phyloP scores from a whole-genome alignment of 2,113 vertebrate species.

The Asarcornis scutulata region DNA sequence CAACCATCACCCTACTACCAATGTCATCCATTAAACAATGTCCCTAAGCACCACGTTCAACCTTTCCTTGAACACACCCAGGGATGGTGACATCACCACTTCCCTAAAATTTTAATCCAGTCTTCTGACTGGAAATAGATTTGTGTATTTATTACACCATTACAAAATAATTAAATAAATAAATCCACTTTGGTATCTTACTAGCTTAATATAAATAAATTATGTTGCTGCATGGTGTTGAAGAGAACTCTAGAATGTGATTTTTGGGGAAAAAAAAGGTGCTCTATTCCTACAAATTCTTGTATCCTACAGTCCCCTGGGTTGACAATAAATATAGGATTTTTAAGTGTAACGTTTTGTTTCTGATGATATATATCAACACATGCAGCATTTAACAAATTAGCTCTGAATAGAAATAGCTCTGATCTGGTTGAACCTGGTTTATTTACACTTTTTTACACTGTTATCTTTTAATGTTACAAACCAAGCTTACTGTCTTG shows the following conservation, averaged over 20 bases:
- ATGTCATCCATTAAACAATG: too few species aligned
- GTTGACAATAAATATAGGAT: not conserved
- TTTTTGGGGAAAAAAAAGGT: not conserved
- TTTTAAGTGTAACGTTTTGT: not conserved
- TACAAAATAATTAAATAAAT: not conserved
- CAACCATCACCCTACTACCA: too few species aligned
- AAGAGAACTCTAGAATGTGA: not conserved
- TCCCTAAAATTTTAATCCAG: not conserved
- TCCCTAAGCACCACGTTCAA: too few species aligned
- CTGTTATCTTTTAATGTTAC: not conserved
- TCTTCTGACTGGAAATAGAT: not conserved
- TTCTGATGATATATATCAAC: not conserved
- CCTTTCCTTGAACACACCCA: too few species aligned
- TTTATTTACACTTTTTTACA: not conserved
- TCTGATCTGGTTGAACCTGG: not conserved
- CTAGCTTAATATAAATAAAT: not conserved
- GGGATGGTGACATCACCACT: too few species aligned
- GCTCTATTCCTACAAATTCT: not conserved
- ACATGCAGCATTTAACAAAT: not conserved
- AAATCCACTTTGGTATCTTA: slow-evolving; percentile 2
- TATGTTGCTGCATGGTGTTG: not conserved
- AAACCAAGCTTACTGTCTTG: not conserved
- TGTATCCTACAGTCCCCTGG: not conserved
- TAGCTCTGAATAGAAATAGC: not conserved
- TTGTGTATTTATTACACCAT: not conserved